phyloP scores from a whole-genome alignment of 2,113 vertebrate species.

The Thunnus thynnus region DNA sequence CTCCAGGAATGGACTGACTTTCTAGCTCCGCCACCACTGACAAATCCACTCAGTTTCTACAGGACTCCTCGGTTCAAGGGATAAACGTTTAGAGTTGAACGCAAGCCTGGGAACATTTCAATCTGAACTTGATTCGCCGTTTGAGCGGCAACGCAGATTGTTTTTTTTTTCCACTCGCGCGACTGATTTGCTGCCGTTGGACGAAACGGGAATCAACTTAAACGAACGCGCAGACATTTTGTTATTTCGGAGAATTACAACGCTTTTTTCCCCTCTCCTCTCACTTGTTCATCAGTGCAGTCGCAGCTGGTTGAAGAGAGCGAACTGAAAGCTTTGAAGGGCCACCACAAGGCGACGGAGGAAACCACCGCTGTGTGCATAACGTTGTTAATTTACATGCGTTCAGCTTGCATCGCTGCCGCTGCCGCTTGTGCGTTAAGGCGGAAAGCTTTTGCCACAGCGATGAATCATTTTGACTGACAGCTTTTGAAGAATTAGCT shows the following conservation, averaged over 20 bases:
- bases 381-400: conserved; percentile 55
- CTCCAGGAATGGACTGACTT: conserved; percentile 65
- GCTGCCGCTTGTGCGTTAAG: conserved; percentile 43
- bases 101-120: conserved; percentile 8
- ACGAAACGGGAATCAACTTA: conserved; percentile 61
- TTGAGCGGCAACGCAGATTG: conserved; percentile 11
- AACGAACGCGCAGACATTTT: conserved; percentile 75
- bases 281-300: conserved; percentile 30
- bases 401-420: conserved; percentile 49
- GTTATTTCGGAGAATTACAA: conserved; percentile 63
- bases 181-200: conserved; percentile 31
- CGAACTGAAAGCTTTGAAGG: conserved; percentile 3
- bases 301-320: conserved; percentile 10
- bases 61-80: conserved; percentile 3
- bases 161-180: conserved; percentile 5
- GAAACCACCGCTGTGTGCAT: conserved; percentile 8
- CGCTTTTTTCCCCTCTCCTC: background rate
- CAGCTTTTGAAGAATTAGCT: conserved; percentile 73
- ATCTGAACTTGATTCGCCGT: conserved; percentile 11
- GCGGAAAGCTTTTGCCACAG: conserved; percentile 53
- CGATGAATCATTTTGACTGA: conserved; percentile 81
- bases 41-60: conserved; percentile 41
- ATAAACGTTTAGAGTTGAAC: conserved; percentile 37
- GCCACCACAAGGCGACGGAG: conserved; percentile 12
- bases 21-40: conserved; percentile 35